phyloP scores from a whole-genome alignment of 1,140 invertebrate genomes.

The Drosophila pallidifrons region DNA sequence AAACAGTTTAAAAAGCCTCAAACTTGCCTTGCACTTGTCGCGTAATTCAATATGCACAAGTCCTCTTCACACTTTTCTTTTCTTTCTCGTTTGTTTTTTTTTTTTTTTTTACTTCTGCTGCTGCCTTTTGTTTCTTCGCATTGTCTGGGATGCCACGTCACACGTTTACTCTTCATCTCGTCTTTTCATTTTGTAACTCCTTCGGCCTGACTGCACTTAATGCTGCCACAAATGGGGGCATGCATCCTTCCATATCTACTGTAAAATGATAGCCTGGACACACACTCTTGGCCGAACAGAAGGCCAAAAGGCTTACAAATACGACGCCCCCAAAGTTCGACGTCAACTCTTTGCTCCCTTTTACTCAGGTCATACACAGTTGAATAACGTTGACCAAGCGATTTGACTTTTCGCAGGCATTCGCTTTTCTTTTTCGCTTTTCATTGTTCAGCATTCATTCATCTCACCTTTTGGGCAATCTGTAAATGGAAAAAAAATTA shows the following conservation, averaged over 20 bases:
- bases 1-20: constrained; percentile 81
- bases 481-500: constrained; percentile 9
- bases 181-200: constrained; percentile 6
- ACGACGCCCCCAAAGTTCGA: background rate
- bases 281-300: background rate
- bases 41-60: constrained; percentile 81
- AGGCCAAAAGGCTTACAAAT: background rate
- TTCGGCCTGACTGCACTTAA: constrained; percentile 31
- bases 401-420: constrained; percentile 21
- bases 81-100: background rate
- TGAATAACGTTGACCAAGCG: constrained; percentile 6
- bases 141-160: constrained; percentile 38
- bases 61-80: constrained; percentile 41
- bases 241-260: background rate
- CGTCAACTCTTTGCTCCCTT: background rate
- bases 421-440: constrained; percentile 2
- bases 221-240: constrained; percentile 14
- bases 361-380: background rate
- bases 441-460: constrained; percentile 4
- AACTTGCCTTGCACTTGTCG: constrained; percentile 78
- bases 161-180: constrained; percentile 11
- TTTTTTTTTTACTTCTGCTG: background rate
- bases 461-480: constrained; percentile 18
- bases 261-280: constrained; percentile 31
- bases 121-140: constrained; percentile 58